Conservation (phyloP, 2,888 invertebrate species). For the Luperina nickerlii region DNA sequence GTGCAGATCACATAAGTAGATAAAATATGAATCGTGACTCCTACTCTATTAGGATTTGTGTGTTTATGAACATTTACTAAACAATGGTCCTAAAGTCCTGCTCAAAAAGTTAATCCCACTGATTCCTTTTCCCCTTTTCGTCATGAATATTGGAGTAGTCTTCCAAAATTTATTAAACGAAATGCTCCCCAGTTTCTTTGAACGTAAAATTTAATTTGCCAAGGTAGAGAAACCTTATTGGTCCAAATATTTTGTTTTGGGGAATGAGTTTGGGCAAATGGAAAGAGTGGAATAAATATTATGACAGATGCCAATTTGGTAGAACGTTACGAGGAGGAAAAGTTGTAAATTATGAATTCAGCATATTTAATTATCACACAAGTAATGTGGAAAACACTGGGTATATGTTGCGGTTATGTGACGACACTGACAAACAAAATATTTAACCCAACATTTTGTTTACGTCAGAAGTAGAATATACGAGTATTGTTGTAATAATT, state of each 20-base stretch:
- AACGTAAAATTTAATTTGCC: slow-evolving; percentile 72
- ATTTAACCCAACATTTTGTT: slow-evolving; percentile 34
- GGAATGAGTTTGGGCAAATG: slow-evolving; percentile 50
- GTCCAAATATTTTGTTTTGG: slow-evolving; percentile 68
- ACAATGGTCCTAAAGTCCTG: slow-evolving; percentile 59
- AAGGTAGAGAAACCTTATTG: slow-evolving; percentile 62
- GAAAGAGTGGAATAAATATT: slow-evolving; percentile 41
- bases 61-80: slow-evolving; percentile 44
- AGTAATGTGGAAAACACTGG: slow-evolving; percentile 28
- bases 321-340: slow-evolving; percentile 22
- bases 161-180: slow-evolving; percentile 73
- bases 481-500: slow-evolving; percentile 6
- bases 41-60: slow-evolving; percentile 57
- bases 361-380: slow-evolving; percentile 30
- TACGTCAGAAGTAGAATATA: slow-evolving; percentile 12
- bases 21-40: slow-evolving; percentile 44
- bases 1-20: slow-evolving; percentile 41
- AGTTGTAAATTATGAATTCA: slow-evolving; percentile 35
- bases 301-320: slow-evolving; percentile 43
- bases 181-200: slow-evolving; percentile 70
- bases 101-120: slow-evolving; percentile 67
- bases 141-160: slow-evolving; percentile 74
- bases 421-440: slow-evolving; percentile 46
- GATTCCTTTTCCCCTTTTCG: slow-evolving; percentile 69
- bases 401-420: slow-evolving; percentile 20